Evolutionary conservation across 2,888 invertebrate species (phyloP).

Genomic region (Eubasilissa splendida): DNA sequence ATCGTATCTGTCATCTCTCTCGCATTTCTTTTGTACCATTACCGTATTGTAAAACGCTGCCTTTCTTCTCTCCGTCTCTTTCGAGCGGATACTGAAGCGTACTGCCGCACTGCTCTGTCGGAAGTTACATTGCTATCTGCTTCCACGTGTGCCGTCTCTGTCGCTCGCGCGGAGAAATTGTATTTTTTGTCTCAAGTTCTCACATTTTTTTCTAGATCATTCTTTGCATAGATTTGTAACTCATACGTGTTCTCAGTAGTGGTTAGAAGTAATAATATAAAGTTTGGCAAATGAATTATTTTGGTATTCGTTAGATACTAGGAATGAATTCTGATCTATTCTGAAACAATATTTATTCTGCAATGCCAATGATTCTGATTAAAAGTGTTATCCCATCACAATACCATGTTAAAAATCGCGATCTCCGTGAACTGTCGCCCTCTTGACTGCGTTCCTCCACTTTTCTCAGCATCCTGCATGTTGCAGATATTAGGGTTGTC

Average conservation of each 20-base stretch:
- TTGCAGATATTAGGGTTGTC: too few relatives aligned
- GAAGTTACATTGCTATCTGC: background rate
- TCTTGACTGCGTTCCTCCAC: too few relatives aligned
- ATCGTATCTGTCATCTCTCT: background rate
- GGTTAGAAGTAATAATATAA: too few relatives aligned
- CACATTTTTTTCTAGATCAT: background rate
- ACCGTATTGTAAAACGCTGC: background rate
- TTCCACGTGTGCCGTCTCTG: background rate
- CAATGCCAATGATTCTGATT: too few relatives aligned
- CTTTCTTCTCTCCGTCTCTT: background rate
- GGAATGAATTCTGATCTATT: too few relatives aligned
- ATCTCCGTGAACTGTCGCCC: too few relatives aligned
- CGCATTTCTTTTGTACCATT: background rate
- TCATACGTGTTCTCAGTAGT: background rate
- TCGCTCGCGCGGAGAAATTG: conserved; percentile 30
- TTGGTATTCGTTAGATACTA: too few relatives aligned
- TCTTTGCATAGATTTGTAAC: background rate
- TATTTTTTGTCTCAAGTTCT: conserved; percentile 12
- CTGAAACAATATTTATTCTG: too few relatives aligned
- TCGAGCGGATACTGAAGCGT: background rate
- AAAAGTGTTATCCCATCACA: too few relatives aligned
- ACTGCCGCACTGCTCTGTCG: background rate
- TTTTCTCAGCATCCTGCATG: too few relatives aligned
- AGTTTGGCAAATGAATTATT: too few relatives aligned
- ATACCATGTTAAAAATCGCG: too few relatives aligned